These are phyloP conservation scores for Odocoileus virginianus DNA, from an alignment of 2,113 vertebrate genomes.

Conservation along the genomic window DNA sequence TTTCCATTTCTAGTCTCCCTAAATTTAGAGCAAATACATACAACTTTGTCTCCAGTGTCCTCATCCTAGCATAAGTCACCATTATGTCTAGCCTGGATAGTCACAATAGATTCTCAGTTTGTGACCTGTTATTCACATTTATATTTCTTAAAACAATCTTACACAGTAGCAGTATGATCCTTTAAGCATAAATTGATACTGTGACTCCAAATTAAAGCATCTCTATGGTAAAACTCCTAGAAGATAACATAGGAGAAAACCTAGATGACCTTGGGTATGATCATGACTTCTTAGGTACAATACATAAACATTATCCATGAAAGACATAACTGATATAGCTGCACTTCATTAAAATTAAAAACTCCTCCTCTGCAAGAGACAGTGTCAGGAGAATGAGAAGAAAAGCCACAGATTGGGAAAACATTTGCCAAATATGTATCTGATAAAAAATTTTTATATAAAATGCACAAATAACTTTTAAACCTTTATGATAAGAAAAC, in stretches of 20 bases:
- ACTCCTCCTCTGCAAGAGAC: not conserved
- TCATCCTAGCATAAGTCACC: rapidly evolving
- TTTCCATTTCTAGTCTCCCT: not conserved
- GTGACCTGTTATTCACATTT: not conserved
- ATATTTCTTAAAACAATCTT: not conserved
- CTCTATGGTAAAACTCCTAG: not conserved
- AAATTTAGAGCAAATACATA: not conserved
- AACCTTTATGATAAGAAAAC: not conserved
- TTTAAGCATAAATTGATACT: not conserved
- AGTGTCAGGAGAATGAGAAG: not conserved
- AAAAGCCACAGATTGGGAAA: not conserved
- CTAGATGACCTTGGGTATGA: not conserved
- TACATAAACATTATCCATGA: not conserved
- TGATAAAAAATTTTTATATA: not conserved
- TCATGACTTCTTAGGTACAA: not conserved
- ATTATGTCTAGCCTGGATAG: not conserved
- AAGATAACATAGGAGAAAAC: not conserved
- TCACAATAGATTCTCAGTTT: not conserved
- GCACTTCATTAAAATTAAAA: not conserved
- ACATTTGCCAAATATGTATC: not conserved
- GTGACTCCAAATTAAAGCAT: not conserved
- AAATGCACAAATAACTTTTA: not conserved
- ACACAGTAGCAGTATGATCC: not conserved
- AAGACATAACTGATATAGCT: not conserved
- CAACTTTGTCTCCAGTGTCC: not conserved